Evolutionary conservation across 2,888 invertebrate species (phyloP), one percentile per base, ranked within the genome.

Genomic region (Lepidocyrtoides sp.): DNA sequence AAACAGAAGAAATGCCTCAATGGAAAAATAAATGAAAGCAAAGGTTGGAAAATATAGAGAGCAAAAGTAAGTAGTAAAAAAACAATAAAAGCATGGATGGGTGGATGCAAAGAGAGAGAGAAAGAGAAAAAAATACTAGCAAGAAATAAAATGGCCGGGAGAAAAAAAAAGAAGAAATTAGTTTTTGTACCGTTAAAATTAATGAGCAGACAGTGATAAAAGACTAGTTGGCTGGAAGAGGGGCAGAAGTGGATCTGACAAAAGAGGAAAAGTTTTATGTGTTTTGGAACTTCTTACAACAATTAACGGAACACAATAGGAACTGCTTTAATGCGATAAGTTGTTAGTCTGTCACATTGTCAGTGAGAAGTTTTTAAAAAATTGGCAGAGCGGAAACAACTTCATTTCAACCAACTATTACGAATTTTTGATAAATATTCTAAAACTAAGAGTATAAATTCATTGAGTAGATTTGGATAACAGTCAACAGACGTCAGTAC

Each of bases 181-280:
- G 89, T 83, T 89, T 89, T 89, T 89, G 44, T 36, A 79, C 75
- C 72, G 79, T 89, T 72, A 89, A 89, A 89, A 89, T 89, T 89
- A 89, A 89, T 89, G 89, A 89, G 83, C 75, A 83, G 89, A 83
- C 89, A 89, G 72, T 89, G 83, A 83, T 89, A 89, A 83, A 89
- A 83, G 89, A 75, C 57, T 63, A 20, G 8, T 10, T 23, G 4
- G 36, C 20, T 69, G 8, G 17, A 44, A 23, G 1, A 54, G 10
- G 0, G 32, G 54, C 14, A 79, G 54, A 54, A 54, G 26, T 20
- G n/a, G 8, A 23, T 2, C 7, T 0, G 72, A 36, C 10, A 17
- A 17, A n/a, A 29, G 0, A 32, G 41, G 36, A 17, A 36, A 41
- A 72, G 10, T 7, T 14, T 1, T 32, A 66, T 26, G 8, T 10